Evolutionary conservation across 2,888 invertebrate species (phyloP).

Genomic region (Loripinus fragilis): DNA sequence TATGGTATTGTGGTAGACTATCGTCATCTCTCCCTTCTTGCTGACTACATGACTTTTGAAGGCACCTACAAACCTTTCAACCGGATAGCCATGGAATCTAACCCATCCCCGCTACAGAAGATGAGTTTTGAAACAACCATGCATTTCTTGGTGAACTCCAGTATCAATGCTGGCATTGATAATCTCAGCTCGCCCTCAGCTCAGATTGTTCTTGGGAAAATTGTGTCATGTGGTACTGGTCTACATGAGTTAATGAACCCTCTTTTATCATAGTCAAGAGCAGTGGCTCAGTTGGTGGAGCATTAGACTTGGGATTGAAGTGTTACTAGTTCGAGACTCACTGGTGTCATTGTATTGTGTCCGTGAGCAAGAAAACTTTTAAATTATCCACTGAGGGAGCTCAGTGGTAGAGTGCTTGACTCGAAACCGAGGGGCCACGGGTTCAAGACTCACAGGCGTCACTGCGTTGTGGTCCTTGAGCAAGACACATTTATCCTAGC

Average conservation of each 20-base stretch:
- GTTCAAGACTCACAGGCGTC: too few relatives aligned
- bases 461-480: too few relatives aligned
- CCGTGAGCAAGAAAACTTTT: too few relatives aligned
- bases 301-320: too few relatives aligned
- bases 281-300: too few relatives aligned
- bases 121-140: slow-evolving; percentile 99
- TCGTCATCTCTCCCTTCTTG: slow-evolving; percentile 95
- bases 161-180: slow-evolving; percentile 89
- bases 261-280: slow-evolving; percentile 30
- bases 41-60: slow-evolving; percentile 99
- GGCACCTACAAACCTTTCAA: slow-evolving; percentile 95
- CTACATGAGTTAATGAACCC: slow-evolving; percentile 85
- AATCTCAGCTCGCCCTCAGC: slow-evolving; percentile 92
- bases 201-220: slow-evolving; percentile 93
- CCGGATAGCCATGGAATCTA: slow-evolving; percentile 94
- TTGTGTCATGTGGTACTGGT: slow-evolving; percentile 92
- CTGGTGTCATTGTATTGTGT: too few relatives aligned
- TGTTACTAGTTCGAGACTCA: too few relatives aligned
- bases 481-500: too few relatives aligned
- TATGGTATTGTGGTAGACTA: slow-evolving; percentile 98
- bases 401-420: too few relatives aligned
- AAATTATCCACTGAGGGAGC: too few relatives aligned
- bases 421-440: too few relatives aligned
- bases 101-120: slow-evolving; percentile 97
- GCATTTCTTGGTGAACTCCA: slow-evolving; percentile 92